Percentiles rank a stretch among this genome's conserved stretches.
Evolutionary conservation across 2,113 vertebrate genomes (phyloP).

Genomic region (Mustelus asterias): DNA sequence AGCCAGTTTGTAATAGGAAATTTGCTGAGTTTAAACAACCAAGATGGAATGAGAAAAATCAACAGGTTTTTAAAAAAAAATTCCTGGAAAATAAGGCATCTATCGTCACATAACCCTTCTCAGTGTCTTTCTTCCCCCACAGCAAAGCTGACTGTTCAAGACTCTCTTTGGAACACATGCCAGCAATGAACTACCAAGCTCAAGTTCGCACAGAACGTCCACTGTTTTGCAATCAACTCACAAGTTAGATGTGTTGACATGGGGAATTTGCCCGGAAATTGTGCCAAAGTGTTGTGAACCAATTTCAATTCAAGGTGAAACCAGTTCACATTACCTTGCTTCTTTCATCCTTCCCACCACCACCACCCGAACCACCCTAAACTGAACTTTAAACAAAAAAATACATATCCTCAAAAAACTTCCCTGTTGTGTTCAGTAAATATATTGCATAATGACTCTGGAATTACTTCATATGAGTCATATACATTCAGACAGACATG

Average conservation of each 20-base stretch:
- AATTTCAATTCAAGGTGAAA: neutral
- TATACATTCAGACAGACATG: neutral
- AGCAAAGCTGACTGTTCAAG: neutral
- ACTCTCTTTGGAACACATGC: neutral
- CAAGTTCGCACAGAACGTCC: neutral
- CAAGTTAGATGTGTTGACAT: neutral
- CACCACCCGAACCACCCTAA: neutral
- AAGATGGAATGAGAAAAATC: too few relatives aligned
- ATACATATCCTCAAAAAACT: neutral
- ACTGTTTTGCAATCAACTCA: neutral
- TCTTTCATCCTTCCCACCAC: neutral
- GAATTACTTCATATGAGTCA: neutral
- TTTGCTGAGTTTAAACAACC: neutral
- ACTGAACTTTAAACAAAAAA: neutral
- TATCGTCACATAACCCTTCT: neutral
- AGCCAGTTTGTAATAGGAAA: neutral
- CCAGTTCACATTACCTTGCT: neutral
- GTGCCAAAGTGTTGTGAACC: neutral
- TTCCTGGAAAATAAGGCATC: neutral
- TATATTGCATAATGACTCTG: neutral
- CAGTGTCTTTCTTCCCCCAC: neutral
- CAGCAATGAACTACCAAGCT: slow-evolving; percentile 9
- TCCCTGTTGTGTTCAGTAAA: neutral
- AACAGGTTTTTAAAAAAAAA: neutral
- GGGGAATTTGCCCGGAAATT: neutral